A percentile compares a stretch with the other conserved stretches of the same genome.
phyloP scores from a whole-genome alignment of 2,113 vertebrate species.

The Gasterosteus nipponicus region DNA sequence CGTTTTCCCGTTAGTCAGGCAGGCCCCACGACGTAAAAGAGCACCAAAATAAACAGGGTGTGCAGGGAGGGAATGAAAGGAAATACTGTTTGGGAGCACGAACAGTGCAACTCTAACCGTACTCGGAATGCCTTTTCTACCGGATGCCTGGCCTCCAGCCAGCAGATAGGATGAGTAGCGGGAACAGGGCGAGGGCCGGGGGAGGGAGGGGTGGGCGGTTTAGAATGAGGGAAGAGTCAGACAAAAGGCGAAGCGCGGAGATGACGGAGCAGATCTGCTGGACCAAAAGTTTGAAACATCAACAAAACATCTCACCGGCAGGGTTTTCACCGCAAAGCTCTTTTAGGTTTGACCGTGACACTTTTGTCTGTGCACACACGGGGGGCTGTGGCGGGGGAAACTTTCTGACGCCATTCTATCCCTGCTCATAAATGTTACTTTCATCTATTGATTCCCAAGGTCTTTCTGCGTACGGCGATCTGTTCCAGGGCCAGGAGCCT shows the following conservation, averaged over 20 bases:
- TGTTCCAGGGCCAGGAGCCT: constrained; percentile 67
- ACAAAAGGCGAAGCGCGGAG: constrained; percentile 24
- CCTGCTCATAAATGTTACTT: constrained; percentile 6
- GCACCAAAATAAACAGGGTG: constrained; percentile 84
- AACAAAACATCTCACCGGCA: constrained; percentile 7
- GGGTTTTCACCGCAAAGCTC: constrained; percentile 16
- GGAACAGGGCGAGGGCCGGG: not conserved
- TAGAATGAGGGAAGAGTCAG: constrained; percentile 10
- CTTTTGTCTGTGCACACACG: constrained; percentile 9
- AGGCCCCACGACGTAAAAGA: constrained; percentile 78
- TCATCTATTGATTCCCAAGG: constrained; percentile 61
- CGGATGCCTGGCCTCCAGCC: constrained; percentile 70
- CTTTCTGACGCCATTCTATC: not conserved
- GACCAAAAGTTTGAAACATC: constrained; percentile 26
- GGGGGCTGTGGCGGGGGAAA: not conserved
- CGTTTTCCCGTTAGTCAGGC: constrained; percentile 77
- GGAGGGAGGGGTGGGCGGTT: not conserved
- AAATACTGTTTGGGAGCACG: constrained; percentile 83
- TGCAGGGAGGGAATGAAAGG: constrained; percentile 80
- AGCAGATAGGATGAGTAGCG: constrained; percentile 58
- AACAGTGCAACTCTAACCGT: constrained; percentile 76
- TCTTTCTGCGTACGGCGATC: constrained; percentile 72
- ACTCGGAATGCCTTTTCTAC: constrained; percentile 76
- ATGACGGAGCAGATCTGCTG: constrained; percentile 33
- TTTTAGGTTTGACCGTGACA: constrained; percentile 14